Base-by-base conservation (phyloP, 2,113 vertebrate species). In the Sardina pilchardus region DNA sequence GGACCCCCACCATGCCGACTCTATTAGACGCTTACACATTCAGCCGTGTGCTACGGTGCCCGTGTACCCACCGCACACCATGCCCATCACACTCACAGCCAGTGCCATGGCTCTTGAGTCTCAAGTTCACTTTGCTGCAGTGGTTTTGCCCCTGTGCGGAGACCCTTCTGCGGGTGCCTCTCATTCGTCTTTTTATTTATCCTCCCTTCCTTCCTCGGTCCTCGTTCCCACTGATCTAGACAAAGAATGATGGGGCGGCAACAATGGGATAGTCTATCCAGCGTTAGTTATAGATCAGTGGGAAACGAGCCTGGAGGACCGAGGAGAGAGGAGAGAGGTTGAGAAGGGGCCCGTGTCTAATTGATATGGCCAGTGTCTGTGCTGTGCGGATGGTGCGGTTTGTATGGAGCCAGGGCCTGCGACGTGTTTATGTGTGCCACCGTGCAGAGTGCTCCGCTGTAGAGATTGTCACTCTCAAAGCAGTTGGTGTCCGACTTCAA, bases 401-500 rank as follows among this genome's bases (percentile, higher is more conserved):
- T 78, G 71, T 34, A 78, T 78, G 71, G 36, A 34, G 71, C 30
- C 71, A 16, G 71, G 71, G 71, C 71, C 71, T 78, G 71, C 30
- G 26, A 36, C 5, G 30, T 34, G 26, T 63, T 63, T 21, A 6
- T 78, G 36, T 78, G 36, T 75, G 30, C 14, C 17, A 34, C 14
- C 71, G 30, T 78, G 71, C 71, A 30, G 17, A 30, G 30, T 10
- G 30, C 71, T 34, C 34, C 2, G 71, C 71, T 78, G 26, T 1
- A 36, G 71, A 78, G 71, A 78, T 78, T 78, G 71, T 36, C 71
- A 36, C 71, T 17, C 14, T 16, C 4, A 39, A 36, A 78, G 34
- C 67, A 75, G 67, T 75, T 75, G n/a, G 67, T 75, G 67, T 75
- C 67, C 14, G 67, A 78, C 71, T 78, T 78, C 26, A 78, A 36